A percentile compares a stretch with the other conserved stretches of the same genome.
Evolutionary conservation across 1,140 invertebrate genomes (phyloP).

Genomic region (Cardiocondyla obscurior): DNA sequence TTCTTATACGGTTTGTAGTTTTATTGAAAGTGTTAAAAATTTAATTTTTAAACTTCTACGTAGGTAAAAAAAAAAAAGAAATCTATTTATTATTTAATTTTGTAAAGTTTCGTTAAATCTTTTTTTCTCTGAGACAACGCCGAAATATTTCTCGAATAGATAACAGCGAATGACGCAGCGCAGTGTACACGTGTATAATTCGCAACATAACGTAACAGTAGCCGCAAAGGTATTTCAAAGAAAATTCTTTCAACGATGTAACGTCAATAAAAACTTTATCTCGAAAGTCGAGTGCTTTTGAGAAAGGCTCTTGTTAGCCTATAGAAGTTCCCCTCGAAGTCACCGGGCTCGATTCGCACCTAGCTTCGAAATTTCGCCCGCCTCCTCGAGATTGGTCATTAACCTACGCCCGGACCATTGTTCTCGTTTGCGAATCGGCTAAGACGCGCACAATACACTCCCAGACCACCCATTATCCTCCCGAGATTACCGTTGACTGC

Average conservation of each 20-base stretch:
- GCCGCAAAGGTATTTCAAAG: background rate
- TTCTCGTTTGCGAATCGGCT: constrained; percentile 72
- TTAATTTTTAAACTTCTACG: background rate
- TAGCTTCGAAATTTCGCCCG: constrained; percentile 63
- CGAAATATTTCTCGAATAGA: background rate
- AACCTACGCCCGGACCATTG: constrained; percentile 74
- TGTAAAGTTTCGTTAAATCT: background rate
- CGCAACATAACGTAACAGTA: constrained; percentile 21
- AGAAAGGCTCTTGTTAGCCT: constrained; percentile 47
- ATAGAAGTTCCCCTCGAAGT: constrained; percentile 61
- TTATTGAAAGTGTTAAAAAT: background rate
- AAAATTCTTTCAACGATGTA: background rate
- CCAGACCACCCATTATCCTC: constrained; percentile 73
- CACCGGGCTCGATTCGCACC: constrained; percentile 23
- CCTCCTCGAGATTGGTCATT: constrained; percentile 76
- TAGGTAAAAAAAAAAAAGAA: background rate
- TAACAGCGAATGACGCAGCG: background rate
- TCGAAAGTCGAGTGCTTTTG: constrained; percentile 32
- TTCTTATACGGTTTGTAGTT: too few relatives aligned
- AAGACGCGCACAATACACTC: constrained; percentile 74
- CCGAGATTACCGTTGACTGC: constrained; percentile 72
- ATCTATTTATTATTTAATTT: background rate
- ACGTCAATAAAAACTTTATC: constrained; percentile 50
- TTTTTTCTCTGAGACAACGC: background rate
- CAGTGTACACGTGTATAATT: background rate